Base-by-base conservation (phyloP, 1,140 invertebrate species). In the Ceratosolen fusciceps region DNA sequence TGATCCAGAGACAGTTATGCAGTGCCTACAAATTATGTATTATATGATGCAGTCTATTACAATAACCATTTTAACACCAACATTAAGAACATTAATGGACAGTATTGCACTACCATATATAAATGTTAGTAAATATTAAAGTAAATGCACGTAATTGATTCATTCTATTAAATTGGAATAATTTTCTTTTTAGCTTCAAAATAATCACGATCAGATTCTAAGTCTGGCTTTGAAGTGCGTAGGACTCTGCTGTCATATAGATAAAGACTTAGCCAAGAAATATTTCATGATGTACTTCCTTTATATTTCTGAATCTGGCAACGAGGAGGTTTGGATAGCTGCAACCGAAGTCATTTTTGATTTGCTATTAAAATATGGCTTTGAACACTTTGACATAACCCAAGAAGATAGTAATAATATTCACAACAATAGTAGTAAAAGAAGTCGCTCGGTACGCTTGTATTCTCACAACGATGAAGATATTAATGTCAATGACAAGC, bases 1-100 rank as follows among this genome's bases (percentile, higher is more conserved):
- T 79, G 90, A 91, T 82, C 54, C 83, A 9, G 85, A 88, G 31
- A 90, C 87, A 26, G 84, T 91, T 81, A 82, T 86, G 4, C 89
- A 88, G 49, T 91, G 91, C 80, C 70, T 91, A 0, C 83, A 76
- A 26, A 91, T 91, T 7, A 85, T 90, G 77, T 87, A 82, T n/a
- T 74, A 81, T 19, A 87, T 90, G 83, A 84, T 88, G 81, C 83
- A 88, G 75, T 81, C 83, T 24, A 74, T 82, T 34, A 85, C 86
- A 21, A 81, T 91, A 10, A 88, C 74, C n/a, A 71, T 74, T 9
- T 73, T 91, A 52, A 86, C 86, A 39, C 84, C 88, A n/a, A 88
- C 86, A 19, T 82, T 91, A n/a, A 84, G 86, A 78, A 88, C 82
- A 83, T 81, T 91, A 26, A 83, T 88, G 80, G 84, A 87, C 43